Evolutionary conservation across 2,797 vertebrate species (phyloP).

Genomic region (Euthynnus affinis): DNA sequence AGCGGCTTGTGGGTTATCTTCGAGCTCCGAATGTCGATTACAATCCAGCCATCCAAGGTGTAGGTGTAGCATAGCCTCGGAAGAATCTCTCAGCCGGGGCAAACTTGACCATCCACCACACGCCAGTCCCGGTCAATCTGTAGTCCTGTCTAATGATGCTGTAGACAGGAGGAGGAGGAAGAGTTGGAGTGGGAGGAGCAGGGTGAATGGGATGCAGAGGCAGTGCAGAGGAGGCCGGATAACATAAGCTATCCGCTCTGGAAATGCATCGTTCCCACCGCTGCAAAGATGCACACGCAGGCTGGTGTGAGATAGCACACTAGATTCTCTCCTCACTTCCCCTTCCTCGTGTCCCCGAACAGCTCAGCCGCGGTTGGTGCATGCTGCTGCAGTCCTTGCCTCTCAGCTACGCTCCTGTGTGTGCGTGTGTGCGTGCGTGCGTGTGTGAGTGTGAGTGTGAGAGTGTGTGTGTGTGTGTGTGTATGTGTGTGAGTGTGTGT

Average conservation of each 20-base stretch:
- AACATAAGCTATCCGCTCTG: constrained; percentile 77
- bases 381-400: constrained; percentile 84
- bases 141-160: constrained; percentile 83
- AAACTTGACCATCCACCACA: constrained; percentile 75
- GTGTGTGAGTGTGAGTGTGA: constrained; percentile 46
- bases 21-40: constrained; percentile 62
- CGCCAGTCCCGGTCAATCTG: constrained; percentile 76
- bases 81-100: constrained; percentile 69
- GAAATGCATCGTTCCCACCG: constrained; percentile 71
- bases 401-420: constrained; percentile 76
- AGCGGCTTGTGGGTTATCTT: constrained; percentile 46
- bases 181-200: constrained; percentile 84
- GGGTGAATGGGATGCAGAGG: constrained; percentile 81
- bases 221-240: constrained; percentile 81
- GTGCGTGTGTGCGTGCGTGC: constrained; percentile 33
- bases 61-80: constrained; percentile 73
- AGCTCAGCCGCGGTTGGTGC: constrained; percentile 78
- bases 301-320: constrained; percentile 64
- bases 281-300: constrained; percentile 74
- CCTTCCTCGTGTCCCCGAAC: constrained; percentile 72
- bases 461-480: constrained; percentile 43
- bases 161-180: constrained; percentile 81
- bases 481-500: constrained; percentile 64
- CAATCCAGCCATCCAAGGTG: constrained; percentile 74
- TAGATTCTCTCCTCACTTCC: constrained; percentile 70